These are phyloP conservation scores for Ophioninae sp. DNA, from an alignment of 2,888 invertebrate species.

Conservation along the genomic window DNA sequence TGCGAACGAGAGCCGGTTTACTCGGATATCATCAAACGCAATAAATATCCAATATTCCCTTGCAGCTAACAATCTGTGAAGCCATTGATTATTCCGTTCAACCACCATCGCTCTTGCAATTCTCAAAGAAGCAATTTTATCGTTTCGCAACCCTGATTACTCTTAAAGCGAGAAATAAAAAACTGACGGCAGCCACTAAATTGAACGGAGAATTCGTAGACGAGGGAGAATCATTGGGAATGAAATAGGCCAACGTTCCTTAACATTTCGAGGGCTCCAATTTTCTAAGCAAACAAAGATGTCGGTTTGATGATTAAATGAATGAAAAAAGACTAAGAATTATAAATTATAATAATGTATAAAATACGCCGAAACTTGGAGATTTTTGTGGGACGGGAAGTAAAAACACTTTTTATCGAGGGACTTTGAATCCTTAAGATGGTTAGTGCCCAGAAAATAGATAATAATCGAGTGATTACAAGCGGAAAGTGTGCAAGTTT, in stretches of 20 bases:
- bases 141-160: constrained; percentile 15
- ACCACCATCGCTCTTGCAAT: constrained; percentile 2
- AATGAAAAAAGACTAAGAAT: background rate
- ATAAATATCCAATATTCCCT: constrained; percentile 40
- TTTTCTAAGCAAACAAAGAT: background rate
- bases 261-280: background rate
- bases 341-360: background rate
- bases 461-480: background rate
- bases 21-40: constrained; percentile 67
- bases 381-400: background rate
- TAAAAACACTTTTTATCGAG: background rate
- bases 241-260: background rate
- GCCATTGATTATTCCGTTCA: constrained; percentile 17
- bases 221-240: background rate
- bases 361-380: background rate
- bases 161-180: background rate
- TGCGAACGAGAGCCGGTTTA: constrained; percentile 78
- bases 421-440: background rate
- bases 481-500: constrained; percentile 29
- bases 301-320: background rate
- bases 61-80: constrained; percentile 37
- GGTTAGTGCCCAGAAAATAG: background rate
- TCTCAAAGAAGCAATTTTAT: constrained; percentile 26
- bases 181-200: background rate
- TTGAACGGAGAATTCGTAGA: background rate